Conservation (phyloP, 2,888 invertebrate genomes). For the Helobdella robusta region DNA sequence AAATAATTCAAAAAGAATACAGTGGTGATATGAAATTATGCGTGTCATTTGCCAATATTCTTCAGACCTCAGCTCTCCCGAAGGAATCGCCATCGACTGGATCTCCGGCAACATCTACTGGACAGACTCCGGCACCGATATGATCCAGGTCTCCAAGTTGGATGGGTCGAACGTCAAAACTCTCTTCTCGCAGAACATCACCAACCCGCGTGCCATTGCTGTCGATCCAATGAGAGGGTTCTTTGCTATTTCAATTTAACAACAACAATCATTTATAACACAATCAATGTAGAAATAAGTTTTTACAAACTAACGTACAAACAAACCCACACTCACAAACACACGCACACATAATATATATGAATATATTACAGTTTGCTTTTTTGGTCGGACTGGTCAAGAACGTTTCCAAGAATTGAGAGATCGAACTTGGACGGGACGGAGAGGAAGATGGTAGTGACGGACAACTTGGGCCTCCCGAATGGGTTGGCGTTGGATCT, state of each 20-base stretch:
- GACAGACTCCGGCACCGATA: conserved; percentile 81
- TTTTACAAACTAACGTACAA: background rate
- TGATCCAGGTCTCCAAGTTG: conserved; percentile 79
- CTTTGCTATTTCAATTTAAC: conserved; percentile 22
- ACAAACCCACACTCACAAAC: background rate
- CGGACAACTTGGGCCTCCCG: conserved; percentile 64
- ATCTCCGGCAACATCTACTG: conserved; percentile 84
- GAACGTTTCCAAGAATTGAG: conserved; percentile 80
- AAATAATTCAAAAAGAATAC: no score
- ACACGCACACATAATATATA: conserved; percentile 6
- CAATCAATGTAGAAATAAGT: no score
- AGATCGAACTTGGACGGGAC: conserved; percentile 86
- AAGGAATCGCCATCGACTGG: conserved; percentile 89
- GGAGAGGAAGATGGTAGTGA: conserved; percentile 56
- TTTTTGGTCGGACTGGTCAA: conserved; percentile 96
- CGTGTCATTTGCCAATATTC: background rate
- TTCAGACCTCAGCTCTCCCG: conserved; percentile 72
- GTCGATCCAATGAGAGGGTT: conserved; percentile 80
- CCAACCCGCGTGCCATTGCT: conserved; percentile 87
- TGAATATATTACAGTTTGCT: conserved; percentile 61
- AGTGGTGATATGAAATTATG: background rate
- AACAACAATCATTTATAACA: background rate
- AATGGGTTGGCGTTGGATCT: conserved; percentile 86
- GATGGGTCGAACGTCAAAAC: conserved; percentile 61
- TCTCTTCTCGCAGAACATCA: conserved; percentile 65